Evolutionary conservation across 2,888 invertebrate species (phyloP), one percentile per base, ranked within the genome.

Genomic region (Aquatica leii): DNA sequence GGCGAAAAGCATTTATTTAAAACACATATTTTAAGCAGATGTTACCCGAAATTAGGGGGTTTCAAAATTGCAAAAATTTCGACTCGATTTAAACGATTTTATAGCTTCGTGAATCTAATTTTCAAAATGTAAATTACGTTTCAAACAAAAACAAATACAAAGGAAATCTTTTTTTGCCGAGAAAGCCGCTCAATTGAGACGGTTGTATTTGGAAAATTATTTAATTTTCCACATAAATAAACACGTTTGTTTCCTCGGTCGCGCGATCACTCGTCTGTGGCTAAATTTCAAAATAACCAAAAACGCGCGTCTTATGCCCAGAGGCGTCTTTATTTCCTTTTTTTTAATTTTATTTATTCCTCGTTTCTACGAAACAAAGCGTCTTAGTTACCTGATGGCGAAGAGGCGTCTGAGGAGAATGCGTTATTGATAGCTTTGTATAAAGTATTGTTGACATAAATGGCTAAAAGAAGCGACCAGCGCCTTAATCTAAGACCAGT

Each of bases 141-240:
- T n/a, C 40, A 43, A 51, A 34, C 31, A 49, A 24, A 48, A 49
- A 24, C 24, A 49, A 49, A 48, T 49, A 18, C 20, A 31, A 14
- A 46, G 18, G 41, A 54, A n/a, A 24, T 56, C 41, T 49, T 18
- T 35, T 49, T 1, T 17, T 24, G 2, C 6, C 6, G 2, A 21
- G 51, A 50, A 43, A 55, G 21, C 55, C 70, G 67, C 71, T 70
- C 73, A 74, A 75, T 75, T 73, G 73, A 75, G 75, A 72, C 66
- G 71, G 67, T 69, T 70, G 74, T 72, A 77, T 77, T 77, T 76
- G 78, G 76, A 78, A n/a, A 79, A 81, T 81, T 81, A 81, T 80
- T 80, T 79, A 80, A 81, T 80, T 81, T 81, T 81, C 78, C 80
- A 74, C 76, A 73, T 72, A 78, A 78, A 76, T 74, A 78, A 77